Conservation (phyloP, 1,140 invertebrate species). For the Thaumatotibia leucotreta region DNA sequence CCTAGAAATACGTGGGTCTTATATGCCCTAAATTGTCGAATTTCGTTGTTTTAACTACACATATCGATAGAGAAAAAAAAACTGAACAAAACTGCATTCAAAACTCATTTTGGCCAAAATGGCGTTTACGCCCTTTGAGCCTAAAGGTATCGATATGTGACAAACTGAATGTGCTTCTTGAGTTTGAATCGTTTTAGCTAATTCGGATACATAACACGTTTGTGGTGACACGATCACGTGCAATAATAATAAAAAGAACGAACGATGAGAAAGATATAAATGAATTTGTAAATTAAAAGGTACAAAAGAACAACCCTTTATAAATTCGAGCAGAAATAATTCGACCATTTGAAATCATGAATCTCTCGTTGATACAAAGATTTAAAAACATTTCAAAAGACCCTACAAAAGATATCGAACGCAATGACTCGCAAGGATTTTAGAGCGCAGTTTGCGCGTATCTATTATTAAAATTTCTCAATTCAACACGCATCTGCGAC, state of each 20-base stretch:
- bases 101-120: too few relatives aligned
- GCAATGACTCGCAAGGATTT: slow-evolving; percentile 11
- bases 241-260: not conserved
- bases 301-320: not conserved
- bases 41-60: too few relatives aligned
- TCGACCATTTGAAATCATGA: not conserved
- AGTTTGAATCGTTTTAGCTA: not conserved
- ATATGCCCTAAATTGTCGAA: too few relatives aligned
- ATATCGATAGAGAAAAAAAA: too few relatives aligned
- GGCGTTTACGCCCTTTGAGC: too few relatives aligned
- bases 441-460: slow-evolving; percentile 45
- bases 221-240: not conserved
- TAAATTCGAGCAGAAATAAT: not conserved
- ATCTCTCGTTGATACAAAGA: not conserved
- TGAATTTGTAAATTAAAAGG: not conserved
- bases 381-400: slow-evolving; percentile 7
- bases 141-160: not conserved
- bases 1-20: too few relatives aligned
- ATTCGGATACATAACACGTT: not conserved
- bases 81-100: too few relatives aligned
- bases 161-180: not conserved
- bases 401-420: not conserved
- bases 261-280: not conserved
- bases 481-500: slow-evolving; percentile 66
- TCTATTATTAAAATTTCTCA: slow-evolving; percentile 69